A percentile compares a stretch with the other conserved stretches of the same genome.
These are phyloP conservation scores for Ceratoteleas bidentatus DNA, from an alignment of 1,140 invertebrate genomes.

Conservation along the genomic window DNA sequence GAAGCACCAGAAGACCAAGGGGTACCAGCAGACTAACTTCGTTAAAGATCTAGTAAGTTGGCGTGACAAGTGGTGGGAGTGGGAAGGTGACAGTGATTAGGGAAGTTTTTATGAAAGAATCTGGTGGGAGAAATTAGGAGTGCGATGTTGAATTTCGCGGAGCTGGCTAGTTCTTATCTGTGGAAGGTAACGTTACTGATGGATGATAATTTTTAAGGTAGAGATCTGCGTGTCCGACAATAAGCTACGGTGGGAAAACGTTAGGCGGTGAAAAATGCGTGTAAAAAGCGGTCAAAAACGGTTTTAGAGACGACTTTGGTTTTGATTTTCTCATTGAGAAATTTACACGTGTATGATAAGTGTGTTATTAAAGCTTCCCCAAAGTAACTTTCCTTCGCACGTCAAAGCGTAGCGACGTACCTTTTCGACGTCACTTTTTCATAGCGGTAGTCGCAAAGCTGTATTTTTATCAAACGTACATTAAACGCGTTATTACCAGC, in stretches of 20 bases:
- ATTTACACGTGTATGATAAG: too few species aligned
- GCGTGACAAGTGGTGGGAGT: not conserved
- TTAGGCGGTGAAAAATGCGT: not conserved
- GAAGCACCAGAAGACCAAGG: constrained; percentile 72
- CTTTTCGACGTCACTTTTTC: too few species aligned
- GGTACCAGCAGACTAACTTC: constrained; percentile 47
- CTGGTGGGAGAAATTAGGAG: too few species aligned
- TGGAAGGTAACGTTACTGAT: not conserved
- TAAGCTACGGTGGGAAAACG: not conserved
- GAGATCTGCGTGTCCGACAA: not conserved
- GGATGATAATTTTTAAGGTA: not conserved
- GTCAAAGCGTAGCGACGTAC: too few species aligned
- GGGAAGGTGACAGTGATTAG: constrained; percentile 10
- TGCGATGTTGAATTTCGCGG: too few species aligned
- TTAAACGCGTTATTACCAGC: too few species aligned
- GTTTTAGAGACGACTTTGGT: too few species aligned
- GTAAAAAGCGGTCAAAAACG: not conserved
- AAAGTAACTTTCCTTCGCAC: too few species aligned
- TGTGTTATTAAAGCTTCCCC: too few species aligned
- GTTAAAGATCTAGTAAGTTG: constrained; percentile 57
- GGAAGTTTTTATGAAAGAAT: not conserved
- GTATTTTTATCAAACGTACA: too few species aligned
- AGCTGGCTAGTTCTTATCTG: not conserved
- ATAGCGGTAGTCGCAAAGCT: too few species aligned
- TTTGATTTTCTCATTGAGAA: too few species aligned